Base-by-base conservation (phyloP, 2,797 vertebrate genomes). In the Lepilemur ruficaudatus region DNA sequence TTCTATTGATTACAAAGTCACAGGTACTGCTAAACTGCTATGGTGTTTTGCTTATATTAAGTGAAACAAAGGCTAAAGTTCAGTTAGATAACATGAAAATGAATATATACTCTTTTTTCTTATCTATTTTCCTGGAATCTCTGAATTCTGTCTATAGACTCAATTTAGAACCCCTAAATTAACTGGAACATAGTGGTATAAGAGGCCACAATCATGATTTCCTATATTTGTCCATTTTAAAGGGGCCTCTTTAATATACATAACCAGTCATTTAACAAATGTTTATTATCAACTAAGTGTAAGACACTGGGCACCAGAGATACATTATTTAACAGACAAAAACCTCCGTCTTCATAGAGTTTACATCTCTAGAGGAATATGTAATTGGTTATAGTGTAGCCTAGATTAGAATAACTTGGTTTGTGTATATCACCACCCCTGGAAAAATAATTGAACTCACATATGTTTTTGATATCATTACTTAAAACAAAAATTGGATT, bases 301-400 rank as follows among this genome's bases (percentile, higher is more conserved):
- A 78, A 70, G 20, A 70, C 41, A 78, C 4, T 84, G 4, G 59
- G 30, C 23, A 41, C 17, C 35, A 90, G 73, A 48, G 25, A 82
- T 72, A 20, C 5, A 35, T 91, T 95, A 83, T 50, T 89, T 93
- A 89, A 69, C 22, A 85, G 61, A 55, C 25, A 86, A 61, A 63
- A 61, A 57, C 9, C 23, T 80, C n/a, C 70, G 14, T 85, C 41
- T 80, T 89, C 15, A 30, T 88, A 30, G n/a, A 61, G 22, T 86
- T 97, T 82, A 67, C 50, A 48, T 92, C 73, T 95, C 48, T 69
- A 23, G 52, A 86, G 75, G n/a, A 93, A 73, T 89, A 83, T 90
- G 18, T 83, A 41, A 61, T 84, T 91, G 57, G 30, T 83, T 80
- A 50, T 48, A 20, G 3, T 80, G 3, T 69, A 79, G 22, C 5